Evolutionary conservation across 2,888 invertebrate genomes (phyloP).

Genomic region (Cephonodes hylas): DNA sequence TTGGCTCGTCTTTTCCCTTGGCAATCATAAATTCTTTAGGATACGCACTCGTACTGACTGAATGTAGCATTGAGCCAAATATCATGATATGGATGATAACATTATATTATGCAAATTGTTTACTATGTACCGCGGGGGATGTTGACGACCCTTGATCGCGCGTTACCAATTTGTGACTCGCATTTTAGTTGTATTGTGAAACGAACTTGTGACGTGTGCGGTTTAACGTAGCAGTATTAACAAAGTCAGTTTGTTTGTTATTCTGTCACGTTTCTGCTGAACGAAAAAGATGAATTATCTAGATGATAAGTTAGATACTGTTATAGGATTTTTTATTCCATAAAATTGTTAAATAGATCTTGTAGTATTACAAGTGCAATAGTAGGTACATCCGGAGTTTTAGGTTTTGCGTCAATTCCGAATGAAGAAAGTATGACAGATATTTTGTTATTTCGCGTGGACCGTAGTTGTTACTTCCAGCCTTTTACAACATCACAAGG

Average conservation of each 20-base stretch:
- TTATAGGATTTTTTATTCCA: too few relatives aligned
- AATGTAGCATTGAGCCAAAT: conserved; percentile 49
- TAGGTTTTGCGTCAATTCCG: background rate
- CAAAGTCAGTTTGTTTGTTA: too few relatives aligned
- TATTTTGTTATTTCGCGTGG: background rate
- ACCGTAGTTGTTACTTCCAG: background rate
- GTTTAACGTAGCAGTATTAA: too few relatives aligned
- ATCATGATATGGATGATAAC: conserved; percentile 57
- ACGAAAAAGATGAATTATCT: too few relatives aligned
- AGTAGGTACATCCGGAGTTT: too few relatives aligned
- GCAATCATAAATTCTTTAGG: conserved; percentile 48
- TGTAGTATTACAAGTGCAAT: too few relatives aligned
- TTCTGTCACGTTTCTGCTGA: too few relatives aligned
- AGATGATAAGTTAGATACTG: too few relatives aligned
- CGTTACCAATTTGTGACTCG: background rate
- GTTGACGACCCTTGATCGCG: conserved; percentile 4
- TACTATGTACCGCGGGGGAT: conserved; percentile 27
- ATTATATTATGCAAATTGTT: conserved; percentile 69
- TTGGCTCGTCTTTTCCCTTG: conserved; percentile 46
- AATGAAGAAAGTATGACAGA: background rate
- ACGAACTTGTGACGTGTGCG: too few relatives aligned
- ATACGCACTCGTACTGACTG: conserved; percentile 43
- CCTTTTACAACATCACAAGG: background rate
- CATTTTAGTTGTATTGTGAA: background rate
- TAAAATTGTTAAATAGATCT: too few relatives aligned